phyloP scores from a whole-genome alignment of 2,113 vertebrate genomes.

The Cisticola juncidis region DNA sequence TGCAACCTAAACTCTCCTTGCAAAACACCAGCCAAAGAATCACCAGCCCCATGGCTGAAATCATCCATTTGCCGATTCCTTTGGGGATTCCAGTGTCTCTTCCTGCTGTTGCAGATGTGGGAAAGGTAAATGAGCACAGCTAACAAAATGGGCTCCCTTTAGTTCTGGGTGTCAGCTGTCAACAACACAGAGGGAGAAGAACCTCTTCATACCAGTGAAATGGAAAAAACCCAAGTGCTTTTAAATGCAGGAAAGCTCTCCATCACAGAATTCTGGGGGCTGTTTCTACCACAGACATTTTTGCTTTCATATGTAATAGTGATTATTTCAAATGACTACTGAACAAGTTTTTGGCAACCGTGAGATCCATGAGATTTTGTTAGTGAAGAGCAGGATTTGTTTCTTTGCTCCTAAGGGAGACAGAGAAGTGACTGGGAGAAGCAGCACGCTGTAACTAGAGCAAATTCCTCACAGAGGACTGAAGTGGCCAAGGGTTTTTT shows the following conservation, averaged over 20 bases:
- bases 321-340: not conserved
- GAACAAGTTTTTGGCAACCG: not conserved
- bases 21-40: not conserved
- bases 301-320: accelerated
- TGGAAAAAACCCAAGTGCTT: not conserved
- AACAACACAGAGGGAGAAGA: not conserved
- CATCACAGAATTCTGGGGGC: not conserved
- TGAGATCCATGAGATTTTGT: not conserved
- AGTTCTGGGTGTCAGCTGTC: not conserved
- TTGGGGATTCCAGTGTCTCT: not conserved
- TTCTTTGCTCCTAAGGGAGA: not conserved
- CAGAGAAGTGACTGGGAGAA: not conserved
- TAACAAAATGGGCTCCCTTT: not conserved
- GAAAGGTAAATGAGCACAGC: not conserved
- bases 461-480: not conserved
- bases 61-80: not conserved
- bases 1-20: not conserved
- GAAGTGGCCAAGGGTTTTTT: not conserved
- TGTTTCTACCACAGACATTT: not conserved
- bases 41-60: not conserved
- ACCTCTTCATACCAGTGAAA: not conserved
- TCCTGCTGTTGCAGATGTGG: not conserved
- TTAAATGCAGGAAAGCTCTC: not conserved
- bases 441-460: not conserved
- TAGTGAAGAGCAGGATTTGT: not conserved